Evolutionary conservation across 1,140 invertebrate species (phyloP), one percentile per base, ranked within the genome.

Genomic region (Papilio helenus): DNA sequence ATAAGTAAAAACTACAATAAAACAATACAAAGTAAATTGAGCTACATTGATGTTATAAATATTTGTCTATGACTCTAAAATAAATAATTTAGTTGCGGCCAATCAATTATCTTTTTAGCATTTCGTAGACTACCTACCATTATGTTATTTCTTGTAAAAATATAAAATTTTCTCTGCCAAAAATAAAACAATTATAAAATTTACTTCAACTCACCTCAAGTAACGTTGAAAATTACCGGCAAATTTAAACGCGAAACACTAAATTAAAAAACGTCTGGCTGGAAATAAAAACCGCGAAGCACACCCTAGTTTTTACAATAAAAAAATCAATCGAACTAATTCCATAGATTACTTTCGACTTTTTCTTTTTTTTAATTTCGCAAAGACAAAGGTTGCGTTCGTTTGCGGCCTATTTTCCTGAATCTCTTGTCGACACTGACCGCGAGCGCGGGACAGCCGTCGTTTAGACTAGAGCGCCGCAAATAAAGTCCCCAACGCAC

Each of bases 331-430:
- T 86, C 87, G 88, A 90, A 89, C 88, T 86, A 85, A 85, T 85
- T 83, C 44, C 72, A 83, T 74, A 83, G 84, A 86, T 86, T 84
- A 89, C 80, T 89, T 89, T 85, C 85, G 85, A 86, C 39, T 49
- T 49, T 86, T 86, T 83, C 83, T 83, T 86, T 86, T 87, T 87
- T 84, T 86, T 81, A 39, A 39, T 39, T 39, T 78, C 79, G 84
- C 83, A 77, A 73, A 88, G 84, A 80, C 81, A 81, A 82, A 81
- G 79, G 79, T 81, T 80, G 72, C 79, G 51, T 55, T 81, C 72
- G 82, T 72, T 51, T 79, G 81, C 89, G 89, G 88, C 89, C 88
- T 92, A 88, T 92, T 85, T 90, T 89, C 80, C 83, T 84, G 85
- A 89, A 85, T 80, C 84, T 79, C 86, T 83, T 83, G 82, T 84